Evolutionary conservation across 2,113 vertebrate species (phyloP), one percentile per base, ranked within the genome.

Genomic region (Dasyurus viverrinus): DNA sequence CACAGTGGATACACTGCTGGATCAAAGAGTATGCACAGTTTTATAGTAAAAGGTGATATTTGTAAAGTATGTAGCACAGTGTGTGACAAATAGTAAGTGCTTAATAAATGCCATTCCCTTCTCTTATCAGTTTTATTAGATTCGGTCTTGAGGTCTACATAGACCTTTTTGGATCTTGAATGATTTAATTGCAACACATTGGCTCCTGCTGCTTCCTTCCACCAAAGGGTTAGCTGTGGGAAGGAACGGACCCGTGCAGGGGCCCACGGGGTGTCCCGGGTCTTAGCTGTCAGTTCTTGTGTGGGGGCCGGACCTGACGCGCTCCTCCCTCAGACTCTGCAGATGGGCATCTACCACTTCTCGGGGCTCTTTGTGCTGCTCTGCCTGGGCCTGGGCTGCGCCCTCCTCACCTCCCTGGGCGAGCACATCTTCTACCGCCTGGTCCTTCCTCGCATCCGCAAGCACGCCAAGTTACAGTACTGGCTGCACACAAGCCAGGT

Each of bases 401-500:
- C 99, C 0, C 97, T 99, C 93, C 99, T 99, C 94, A 99, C 99
- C 54, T 99, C 99, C 0, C 97, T 99, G 26, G 99, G 99, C 0
- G 99, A 99, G 94, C 99, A 99, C 10, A 76, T 99, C 90, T 99
- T 99, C 98, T 99, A 99, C 95, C 98, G 92, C 93, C 98, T 99
- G 23, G 96, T 99, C 50, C 98, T 99, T 94, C 99, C 99, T 0
- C 98, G 98, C 94, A 99, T 99, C 95, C 98, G 98, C 36, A 98
- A 98, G 54, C 98, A 98, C 50, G 98, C 99, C 97, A 99, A 98
- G 90, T 98, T 99, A 95, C 99, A 99, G 95, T 99, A 99, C 96
- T 99, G 99, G 99, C 98, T 99, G 76, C 99, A 99, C 97, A 99
- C 99, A 0, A 99, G 99, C 93, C 99, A 99, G 99, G 99, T 99